Conservation (phyloP, 2,888 invertebrate genomes). For the Panopea generosa region DNA sequence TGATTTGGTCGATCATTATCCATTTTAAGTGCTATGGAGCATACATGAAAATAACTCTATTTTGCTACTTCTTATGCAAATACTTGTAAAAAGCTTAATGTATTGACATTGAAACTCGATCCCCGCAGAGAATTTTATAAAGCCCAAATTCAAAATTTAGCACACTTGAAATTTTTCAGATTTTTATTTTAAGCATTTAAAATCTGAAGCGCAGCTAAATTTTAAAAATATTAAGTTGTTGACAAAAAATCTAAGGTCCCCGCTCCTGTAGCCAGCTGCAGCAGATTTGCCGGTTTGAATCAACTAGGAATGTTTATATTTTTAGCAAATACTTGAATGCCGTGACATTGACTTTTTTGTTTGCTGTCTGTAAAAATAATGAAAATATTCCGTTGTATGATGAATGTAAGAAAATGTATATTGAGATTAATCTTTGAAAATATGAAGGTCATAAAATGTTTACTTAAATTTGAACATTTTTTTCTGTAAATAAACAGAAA, state of each 20-base stretch:
- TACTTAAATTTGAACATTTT: no score
- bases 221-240: not conserved
- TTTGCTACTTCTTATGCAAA: slow-evolving; percentile 1
- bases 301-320: slow-evolving; percentile 16
- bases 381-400: no score
- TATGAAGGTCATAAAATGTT: no score
- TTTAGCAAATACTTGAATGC: slow-evolving; percentile 14
- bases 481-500: no score
- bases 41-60: not conserved
- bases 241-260: not conserved
- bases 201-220: not conserved
- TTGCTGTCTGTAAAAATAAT: no score
- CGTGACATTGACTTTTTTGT: no score
- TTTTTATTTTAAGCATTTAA: slow-evolving; percentile 12
- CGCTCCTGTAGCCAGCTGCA: no score
- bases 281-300: no score
- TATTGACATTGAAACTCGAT: slow-evolving; percentile 10
- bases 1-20: no score
- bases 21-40: no score
- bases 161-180: slow-evolving; percentile 18
- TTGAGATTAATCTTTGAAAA: no score
- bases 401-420: no score
- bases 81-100: not conserved
- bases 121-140: slow-evolving; percentile 27
- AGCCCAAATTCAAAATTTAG: slow-evolving; percentile 10